Conservation (phyloP, 2,113 vertebrate genomes). For the Semicossyphus pulcher region DNA sequence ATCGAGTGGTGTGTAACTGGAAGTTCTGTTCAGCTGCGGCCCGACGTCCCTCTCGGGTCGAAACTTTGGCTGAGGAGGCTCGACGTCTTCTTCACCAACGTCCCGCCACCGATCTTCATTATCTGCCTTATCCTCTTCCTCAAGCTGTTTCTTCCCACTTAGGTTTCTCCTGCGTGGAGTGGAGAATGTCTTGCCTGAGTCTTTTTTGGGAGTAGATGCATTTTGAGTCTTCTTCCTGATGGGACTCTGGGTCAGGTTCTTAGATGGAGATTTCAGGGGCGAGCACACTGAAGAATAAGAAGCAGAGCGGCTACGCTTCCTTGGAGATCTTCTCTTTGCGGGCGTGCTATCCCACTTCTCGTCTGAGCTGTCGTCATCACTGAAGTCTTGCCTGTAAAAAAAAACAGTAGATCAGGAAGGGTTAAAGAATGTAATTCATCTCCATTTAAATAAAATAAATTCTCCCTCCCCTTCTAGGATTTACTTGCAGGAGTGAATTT, state of each 20-base stretch:
- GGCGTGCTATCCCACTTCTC: conserved; percentile 25
- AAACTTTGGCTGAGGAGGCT: conserved; percentile 57
- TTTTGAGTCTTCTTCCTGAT: conserved; percentile 8
- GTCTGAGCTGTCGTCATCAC: conserved; percentile 41
- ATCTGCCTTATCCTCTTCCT: neutral
- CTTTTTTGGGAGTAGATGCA: conserved; percentile 18
- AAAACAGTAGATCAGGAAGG: neutral
- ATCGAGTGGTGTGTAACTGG: conserved; percentile 63
- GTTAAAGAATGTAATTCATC: neutral
- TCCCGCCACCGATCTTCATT: conserved; percentile 50
- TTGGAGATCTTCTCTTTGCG: conserved; percentile 9
- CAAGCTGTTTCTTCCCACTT: conserved; percentile 8
- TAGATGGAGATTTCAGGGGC: conserved; percentile 16
- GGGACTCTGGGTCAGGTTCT: conserved; percentile 1
- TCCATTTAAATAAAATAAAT: too few relatives aligned
- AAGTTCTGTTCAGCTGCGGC: conserved; percentile 65
- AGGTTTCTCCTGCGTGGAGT: conserved; percentile 6
- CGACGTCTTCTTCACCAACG: conserved; percentile 49
- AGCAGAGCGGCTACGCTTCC: conserved; percentile 11
- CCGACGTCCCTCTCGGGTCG: conserved; percentile 51
- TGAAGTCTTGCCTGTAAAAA: conserved; percentile 32
- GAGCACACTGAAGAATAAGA: conserved; percentile 10
- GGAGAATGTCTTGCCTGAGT: neutral
- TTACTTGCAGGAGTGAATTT: too few relatives aligned
- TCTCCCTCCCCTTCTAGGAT: too few relatives aligned